phyloP scores from a whole-genome alignment of 2,113 vertebrate genomes.

The Dissostichus mawsoni region DNA sequence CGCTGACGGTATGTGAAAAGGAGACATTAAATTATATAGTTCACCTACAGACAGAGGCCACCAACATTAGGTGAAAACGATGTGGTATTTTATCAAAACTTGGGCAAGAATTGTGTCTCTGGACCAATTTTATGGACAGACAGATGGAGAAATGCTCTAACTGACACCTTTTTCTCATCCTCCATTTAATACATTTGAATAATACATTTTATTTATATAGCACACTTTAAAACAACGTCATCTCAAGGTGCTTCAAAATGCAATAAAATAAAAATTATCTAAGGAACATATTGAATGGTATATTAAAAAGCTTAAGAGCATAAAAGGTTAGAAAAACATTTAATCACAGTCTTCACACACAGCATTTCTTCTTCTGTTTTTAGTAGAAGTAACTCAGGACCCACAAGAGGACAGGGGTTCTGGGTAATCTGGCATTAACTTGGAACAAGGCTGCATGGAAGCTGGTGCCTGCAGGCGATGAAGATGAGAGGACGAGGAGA shows the following conservation, averaged over 20 bases:
- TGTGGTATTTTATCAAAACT: neutral
- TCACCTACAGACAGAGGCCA: no score
- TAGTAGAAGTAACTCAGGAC: neutral
- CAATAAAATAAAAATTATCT: no score
- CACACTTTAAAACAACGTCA: no score
- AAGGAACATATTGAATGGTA: no score
- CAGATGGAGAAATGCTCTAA: neutral
- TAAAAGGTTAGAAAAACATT: neutral
- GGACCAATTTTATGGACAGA: neutral
- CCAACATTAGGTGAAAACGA: neutral
- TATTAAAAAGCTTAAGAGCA: no score
- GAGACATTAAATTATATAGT: no score
- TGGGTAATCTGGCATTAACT: conserved; percentile 9
- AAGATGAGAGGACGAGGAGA: neutral
- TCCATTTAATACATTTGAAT: no score
- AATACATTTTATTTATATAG: no score
- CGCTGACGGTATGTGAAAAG: neutral
- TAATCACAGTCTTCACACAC: neutral
- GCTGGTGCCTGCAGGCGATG: conserved; percentile 10
- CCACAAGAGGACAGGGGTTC: conserved; percentile 6
- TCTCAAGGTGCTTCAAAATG: no score
- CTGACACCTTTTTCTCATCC: neutral
- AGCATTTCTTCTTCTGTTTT: neutral
- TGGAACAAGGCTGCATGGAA: conserved; percentile 8
- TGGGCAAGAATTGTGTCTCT: neutral